Conservation (phyloP, 2,888 invertebrate species). For the Onthophagus sagittarius region DNA sequence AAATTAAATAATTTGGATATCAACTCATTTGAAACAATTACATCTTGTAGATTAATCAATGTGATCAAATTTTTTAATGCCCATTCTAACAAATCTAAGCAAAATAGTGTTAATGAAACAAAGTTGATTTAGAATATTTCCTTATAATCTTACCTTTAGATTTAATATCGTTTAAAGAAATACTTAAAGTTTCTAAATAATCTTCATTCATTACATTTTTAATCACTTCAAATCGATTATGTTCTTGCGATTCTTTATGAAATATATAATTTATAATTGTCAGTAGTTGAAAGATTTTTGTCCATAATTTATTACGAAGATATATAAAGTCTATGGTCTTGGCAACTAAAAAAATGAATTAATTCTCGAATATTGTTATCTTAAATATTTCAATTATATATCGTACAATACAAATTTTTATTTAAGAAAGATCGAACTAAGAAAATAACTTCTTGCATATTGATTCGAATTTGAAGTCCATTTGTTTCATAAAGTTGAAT, state of each 20-base stretch:
- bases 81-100: too few relatives aligned
- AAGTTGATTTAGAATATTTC: neutral
- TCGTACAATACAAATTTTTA: constrained; percentile 49
- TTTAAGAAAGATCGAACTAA: constrained; percentile 42
- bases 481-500: constrained; percentile 39
- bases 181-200: constrained; percentile 43
- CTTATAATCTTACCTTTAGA: constrained; percentile 33
- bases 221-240: constrained; percentile 25
- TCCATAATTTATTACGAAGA: constrained; percentile 52
- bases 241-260: constrained; percentile 3
- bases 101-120: too few relatives aligned
- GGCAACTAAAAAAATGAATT: constrained; percentile 37
- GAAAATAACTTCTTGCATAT: neutral
- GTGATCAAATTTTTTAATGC: too few relatives aligned
- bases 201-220: constrained; percentile 32
- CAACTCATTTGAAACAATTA: too few relatives aligned
- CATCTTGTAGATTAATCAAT: too few relatives aligned
- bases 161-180: constrained; percentile 36
- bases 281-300: constrained; percentile 50
- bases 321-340: constrained; percentile 44
- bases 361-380: too few relatives aligned
- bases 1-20: too few relatives aligned
- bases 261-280: constrained; percentile 40
- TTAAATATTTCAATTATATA: too few relatives aligned
- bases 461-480: neutral